Evolutionary conservation across 2,113 vertebrate species (phyloP).

Genomic region (Pelvicachromis taeniatus): DNA sequence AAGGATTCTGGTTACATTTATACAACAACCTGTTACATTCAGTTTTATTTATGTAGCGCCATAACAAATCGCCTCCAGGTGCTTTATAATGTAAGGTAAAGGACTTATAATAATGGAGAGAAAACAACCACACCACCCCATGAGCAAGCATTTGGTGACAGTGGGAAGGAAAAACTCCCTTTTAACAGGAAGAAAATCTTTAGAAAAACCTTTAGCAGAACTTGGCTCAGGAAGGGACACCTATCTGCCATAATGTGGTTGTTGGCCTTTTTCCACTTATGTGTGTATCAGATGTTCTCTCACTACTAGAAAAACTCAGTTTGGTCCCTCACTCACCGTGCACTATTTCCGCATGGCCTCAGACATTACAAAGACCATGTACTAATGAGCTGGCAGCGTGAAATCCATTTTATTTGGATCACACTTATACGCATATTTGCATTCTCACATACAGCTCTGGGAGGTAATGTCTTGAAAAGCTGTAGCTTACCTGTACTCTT

Average conservation of each 20-base stretch:
- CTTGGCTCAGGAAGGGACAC: no score
- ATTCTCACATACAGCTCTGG: background rate
- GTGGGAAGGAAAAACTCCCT: no score
- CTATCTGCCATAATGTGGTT: no score
- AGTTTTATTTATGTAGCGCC: no score
- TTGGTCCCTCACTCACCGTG: background rate
- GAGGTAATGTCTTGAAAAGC: background rate
- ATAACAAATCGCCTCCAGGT: no score
- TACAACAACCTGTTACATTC: no score
- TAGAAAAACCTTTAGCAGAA: no score
- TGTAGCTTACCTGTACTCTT: constrained; percentile 88
- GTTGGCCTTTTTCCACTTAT: background rate
- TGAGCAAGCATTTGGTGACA: no score
- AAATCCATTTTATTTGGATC: background rate
- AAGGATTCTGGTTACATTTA: background rate
- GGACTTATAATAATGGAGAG: no score
- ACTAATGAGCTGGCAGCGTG: background rate
- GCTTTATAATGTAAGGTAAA: no score
- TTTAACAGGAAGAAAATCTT: no score
- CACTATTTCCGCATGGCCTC: background rate
- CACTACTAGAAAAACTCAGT: background rate
- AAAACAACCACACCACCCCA: no score
- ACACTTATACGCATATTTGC: background rate
- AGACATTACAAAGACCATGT: background rate
- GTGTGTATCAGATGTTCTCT: background rate